Conservation (phyloP, 2,113 vertebrate genomes). For the Theristicus caerulescens region DNA sequence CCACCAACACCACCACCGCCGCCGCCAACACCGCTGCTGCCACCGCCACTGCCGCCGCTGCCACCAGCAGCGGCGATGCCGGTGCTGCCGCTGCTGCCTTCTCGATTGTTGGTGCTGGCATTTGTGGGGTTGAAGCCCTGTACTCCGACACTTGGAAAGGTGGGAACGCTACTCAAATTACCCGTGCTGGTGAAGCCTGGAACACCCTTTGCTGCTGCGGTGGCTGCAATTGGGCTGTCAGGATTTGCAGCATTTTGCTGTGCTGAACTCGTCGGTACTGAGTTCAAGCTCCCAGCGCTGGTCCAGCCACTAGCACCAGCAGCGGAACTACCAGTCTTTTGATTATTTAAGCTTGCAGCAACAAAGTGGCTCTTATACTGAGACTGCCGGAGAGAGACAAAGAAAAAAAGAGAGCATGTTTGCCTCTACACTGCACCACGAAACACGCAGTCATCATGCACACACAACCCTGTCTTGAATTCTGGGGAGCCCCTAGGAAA, state of each 20-base stretch:
- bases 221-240: neutral
- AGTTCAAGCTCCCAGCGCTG: slow-evolving; percentile 95
- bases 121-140: slow-evolving; percentile 63
- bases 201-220: slow-evolving; percentile 48
- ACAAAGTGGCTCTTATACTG: slow-evolving; percentile 99
- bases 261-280: slow-evolving; percentile 82
- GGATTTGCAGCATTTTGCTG: slow-evolving; percentile 61
- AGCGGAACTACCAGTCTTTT: slow-evolving; percentile 87
- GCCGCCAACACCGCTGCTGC: slow-evolving; percentile 47
- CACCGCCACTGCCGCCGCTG: slow-evolving; percentile 64
- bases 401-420: slow-evolving; percentile 7
- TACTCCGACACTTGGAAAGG: slow-evolving; percentile 67
- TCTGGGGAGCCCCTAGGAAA: neutral
- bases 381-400: slow-evolving; percentile 73
- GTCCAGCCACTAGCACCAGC: slow-evolving; percentile 92
- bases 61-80: slow-evolving; percentile 44
- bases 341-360: slow-evolving; percentile 88
- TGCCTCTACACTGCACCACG: neutral
- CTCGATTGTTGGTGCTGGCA: slow-evolving; percentile 65
- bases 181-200: slow-evolving; percentile 72
- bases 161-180: slow-evolving; percentile 75
- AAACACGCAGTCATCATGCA: fast-evolving
- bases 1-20: slow-evolving; percentile 69
- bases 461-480: neutral
- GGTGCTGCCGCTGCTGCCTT: slow-evolving; percentile 22